phyloP scores from a whole-genome alignment of 1,140 invertebrate genomes.

The Drosophila ironensis region DNA sequence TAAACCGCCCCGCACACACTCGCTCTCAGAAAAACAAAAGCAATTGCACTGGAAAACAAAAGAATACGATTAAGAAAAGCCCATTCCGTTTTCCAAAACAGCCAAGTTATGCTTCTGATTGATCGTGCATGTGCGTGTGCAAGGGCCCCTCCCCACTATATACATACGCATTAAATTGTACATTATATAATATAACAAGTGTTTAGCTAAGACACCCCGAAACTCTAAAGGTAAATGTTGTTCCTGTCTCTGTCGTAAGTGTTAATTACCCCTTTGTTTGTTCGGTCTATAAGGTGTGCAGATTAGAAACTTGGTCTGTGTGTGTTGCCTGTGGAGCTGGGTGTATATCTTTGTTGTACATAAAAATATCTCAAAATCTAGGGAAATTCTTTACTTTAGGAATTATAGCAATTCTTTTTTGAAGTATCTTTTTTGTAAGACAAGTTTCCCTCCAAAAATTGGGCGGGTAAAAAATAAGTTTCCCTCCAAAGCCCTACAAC shows the following conservation, averaged over 20 bases:
- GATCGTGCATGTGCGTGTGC: neutral
- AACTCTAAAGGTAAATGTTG: slow-evolving; percentile 41
- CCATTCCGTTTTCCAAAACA: slow-evolving; percentile 39
- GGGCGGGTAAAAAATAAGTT: too few relatives aligned
- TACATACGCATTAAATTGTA: slow-evolving; percentile 23
- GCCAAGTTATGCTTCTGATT: slow-evolving; percentile 40
- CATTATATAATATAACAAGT: slow-evolving; percentile 39
- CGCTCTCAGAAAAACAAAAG: slow-evolving; percentile 24
- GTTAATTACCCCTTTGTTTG: slow-evolving; percentile 40
- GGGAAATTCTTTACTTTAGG: too few relatives aligned
- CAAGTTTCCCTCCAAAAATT: too few relatives aligned
- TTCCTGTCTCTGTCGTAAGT: slow-evolving; percentile 34
- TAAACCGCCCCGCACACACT: slow-evolving; percentile 8
- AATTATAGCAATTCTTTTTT: too few relatives aligned
- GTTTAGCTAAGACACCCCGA: slow-evolving; percentile 45
- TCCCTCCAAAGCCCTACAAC: too few relatives aligned
- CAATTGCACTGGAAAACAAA: slow-evolving; percentile 14
- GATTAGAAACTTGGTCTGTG: slow-evolving; percentile 16
- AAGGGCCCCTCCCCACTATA: slow-evolving; percentile 24
- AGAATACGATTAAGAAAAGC: too few relatives aligned
- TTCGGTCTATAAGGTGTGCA: slow-evolving; percentile 14
- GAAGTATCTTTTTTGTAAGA: too few relatives aligned
- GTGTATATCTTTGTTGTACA: neutral
- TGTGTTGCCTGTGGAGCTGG: neutral
- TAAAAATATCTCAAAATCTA: neutral